Evolutionary conservation across 2,797 vertebrate species (phyloP), one percentile per base, ranked within the genome.

Genomic region (Cephalopachus bancanus): DNA sequence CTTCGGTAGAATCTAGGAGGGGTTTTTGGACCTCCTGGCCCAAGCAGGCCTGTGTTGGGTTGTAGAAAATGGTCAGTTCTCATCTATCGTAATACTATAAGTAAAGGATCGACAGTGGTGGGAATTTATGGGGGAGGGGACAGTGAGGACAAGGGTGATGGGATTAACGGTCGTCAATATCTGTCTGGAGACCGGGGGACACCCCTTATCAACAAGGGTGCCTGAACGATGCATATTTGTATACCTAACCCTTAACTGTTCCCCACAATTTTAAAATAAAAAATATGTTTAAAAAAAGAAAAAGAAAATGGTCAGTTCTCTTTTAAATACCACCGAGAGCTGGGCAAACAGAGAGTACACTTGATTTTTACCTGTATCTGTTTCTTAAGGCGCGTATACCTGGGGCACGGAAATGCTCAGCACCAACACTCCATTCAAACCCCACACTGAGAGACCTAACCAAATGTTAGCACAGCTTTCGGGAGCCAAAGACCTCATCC

Each of bases 1-100:
- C 67, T 89, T 85, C 84, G 89, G 55, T 89, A 92, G 72, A 59
- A 86, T 83, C 88, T 78, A 89, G 30, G 72, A 80, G 44, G 53
- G 10, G 20, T 1, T 19, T 20, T 76, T n/a, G 53, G 22, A 53
- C 83, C 11, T 67, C 28, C 28, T 81, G 33, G 78, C 30, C 51
- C 86, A 4, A 62, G 30, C 30, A 49, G 30, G 44, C 65, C 69
- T 10, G 0, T 14, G 80, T 33, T 6, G 4, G 6, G 44, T 81
- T 62, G 67, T 22, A 49, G 37, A 55, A 86, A 90, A 94, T 28
- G 67, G 22, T 51, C 60, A 49, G 14, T 69, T 60, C 69, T 65
- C 72, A 44, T 44, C 44, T 44, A 5, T 44, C 44, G 4, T 44
- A 44, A 44, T 44, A 44, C 44, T 44, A 44, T 44, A 44, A 44